Evolutionary conservation across 2,888 invertebrate genomes (phyloP).

Genomic region (Limnephilus rhombicus): DNA sequence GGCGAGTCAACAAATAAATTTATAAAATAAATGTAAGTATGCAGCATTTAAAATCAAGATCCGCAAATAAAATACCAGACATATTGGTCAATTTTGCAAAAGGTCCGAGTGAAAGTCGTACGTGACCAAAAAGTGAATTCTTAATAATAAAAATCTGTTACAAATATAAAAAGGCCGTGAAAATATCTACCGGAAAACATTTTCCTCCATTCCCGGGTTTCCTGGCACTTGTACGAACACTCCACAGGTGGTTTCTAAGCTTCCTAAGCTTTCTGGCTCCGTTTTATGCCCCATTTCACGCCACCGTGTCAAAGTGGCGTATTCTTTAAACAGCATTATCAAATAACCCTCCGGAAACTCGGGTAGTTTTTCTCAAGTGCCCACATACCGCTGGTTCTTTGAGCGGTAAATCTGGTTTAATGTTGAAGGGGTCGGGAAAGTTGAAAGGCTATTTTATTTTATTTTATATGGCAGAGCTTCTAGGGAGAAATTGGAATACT

Average conservation of each 20-base stretch:
- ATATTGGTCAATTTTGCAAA: background rate
- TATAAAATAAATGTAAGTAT: too few relatives aligned
- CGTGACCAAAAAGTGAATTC: slow-evolving; percentile 12
- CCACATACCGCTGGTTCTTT: background rate
- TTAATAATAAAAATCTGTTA: slow-evolving; percentile 35
- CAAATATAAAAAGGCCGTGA: slow-evolving; percentile 28
- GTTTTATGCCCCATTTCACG: slow-evolving; percentile 13
- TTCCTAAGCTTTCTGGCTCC: background rate
- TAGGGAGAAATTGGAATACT: background rate
- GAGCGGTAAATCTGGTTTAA: background rate
- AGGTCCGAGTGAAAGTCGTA: slow-evolving; percentile 2
- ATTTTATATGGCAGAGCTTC: background rate
- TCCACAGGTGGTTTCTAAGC: slow-evolving; percentile 34
- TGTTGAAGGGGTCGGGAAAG: background rate
- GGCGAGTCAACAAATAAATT: too few relatives aligned
- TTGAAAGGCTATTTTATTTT: background rate
- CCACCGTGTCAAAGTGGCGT: background rate
- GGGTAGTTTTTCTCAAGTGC: slow-evolving; percentile 21
- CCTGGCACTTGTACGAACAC: background rate
- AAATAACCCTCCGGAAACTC: background rate
- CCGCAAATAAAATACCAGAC: background rate
- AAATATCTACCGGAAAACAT: slow-evolving; percentile 38
- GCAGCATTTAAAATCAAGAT: background rate
- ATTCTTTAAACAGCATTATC: slow-evolving; percentile 23
- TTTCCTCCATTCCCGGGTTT: background rate